Conservation (phyloP, 1,140 invertebrate species). For the Pogonognathellus flavescens region DNA sequence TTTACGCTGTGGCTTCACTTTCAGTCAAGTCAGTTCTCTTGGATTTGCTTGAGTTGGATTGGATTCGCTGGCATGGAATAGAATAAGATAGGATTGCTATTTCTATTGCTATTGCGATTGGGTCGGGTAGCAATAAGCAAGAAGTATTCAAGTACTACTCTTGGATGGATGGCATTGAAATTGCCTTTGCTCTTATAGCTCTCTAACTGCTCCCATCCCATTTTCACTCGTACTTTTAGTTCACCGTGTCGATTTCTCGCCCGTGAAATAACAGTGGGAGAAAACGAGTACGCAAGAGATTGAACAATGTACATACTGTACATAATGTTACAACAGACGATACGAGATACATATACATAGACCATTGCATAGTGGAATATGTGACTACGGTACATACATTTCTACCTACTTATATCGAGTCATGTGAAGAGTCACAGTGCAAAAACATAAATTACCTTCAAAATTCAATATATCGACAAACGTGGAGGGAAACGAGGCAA, state of each 20-base stretch:
- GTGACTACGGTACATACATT: no score
- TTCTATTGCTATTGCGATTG: conserved; percentile 36
- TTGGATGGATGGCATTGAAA: conserved; percentile 48
- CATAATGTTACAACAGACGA: no score
- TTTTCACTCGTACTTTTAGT: conserved; percentile 39
- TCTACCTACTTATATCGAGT: not conserved
- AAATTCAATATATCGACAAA: conserved; percentile 52
- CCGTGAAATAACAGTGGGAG: conserved; percentile 12
- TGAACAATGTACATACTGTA: no score
- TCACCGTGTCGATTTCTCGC: conserved; percentile 17
- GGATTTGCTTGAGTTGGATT: conserved; percentile 39
- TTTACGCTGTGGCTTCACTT: conserved; percentile 30
- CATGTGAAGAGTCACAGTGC: conserved; percentile 39
- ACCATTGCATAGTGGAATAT: no score
- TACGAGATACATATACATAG: no score
- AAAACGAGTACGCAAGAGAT: no score
- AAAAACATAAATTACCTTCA: conserved; percentile 52
- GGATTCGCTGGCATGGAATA: conserved; percentile 19
- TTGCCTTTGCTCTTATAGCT: conserved; percentile 46
- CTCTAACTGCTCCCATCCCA: conserved; percentile 47
- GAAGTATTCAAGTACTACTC: conserved; percentile 35
- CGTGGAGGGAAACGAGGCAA: conserved; percentile 22
- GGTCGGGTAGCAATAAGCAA: conserved; percentile 37
- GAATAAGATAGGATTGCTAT: conserved; percentile 35
- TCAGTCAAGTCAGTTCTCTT: conserved; percentile 8